Percentiles rank a stretch among this genome's conserved stretches.
Evolutionary conservation across 2,888 invertebrate species (phyloP).

Genomic region (Trichogramma evanescens): DNA sequence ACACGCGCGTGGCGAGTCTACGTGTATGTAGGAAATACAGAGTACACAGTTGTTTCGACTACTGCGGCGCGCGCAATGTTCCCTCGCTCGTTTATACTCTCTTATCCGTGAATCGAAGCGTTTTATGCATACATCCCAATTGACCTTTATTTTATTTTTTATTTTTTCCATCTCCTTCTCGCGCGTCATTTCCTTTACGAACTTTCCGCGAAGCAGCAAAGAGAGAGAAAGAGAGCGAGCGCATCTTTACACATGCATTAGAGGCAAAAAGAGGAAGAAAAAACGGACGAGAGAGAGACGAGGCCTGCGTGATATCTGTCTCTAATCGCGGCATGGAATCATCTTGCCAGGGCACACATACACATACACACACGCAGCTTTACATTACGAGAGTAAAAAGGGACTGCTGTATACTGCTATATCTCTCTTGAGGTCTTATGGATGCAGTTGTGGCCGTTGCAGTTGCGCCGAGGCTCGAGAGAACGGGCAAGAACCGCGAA

Average conservation of each 20-base stretch:
- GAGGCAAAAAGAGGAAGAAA: background rate
- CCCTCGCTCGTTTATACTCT: too few relatives aligned
- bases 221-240: constrained; percentile 23
- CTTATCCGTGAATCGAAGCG: too few relatives aligned
- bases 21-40: too few relatives aligned
- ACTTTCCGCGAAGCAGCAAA: constrained; percentile 10
- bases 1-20: too few relatives aligned
- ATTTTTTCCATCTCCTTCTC: too few relatives aligned
- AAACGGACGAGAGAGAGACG: background rate
- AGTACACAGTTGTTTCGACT: too few relatives aligned
- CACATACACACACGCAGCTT: background rate
- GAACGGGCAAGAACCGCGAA: too few relatives aligned
- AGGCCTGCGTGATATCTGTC: constrained; percentile 8
- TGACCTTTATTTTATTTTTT: too few relatives aligned
- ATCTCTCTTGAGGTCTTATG: constrained; percentile 1
- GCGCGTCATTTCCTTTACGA: too few relatives aligned
- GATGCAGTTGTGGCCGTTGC: background rate
- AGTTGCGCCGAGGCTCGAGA: too few relatives aligned
- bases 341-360: constrained; percentile 5
- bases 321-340: constrained; percentile 18
- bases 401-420: constrained; percentile 5
- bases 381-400: background rate
- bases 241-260: constrained; percentile 8
- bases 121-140: too few relatives aligned
- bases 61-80: too few relatives aligned